A percentile compares a stretch with the other conserved stretches of the same genome.
phyloP scores from a whole-genome alignment of 2,888 invertebrate species.

The Diabrotica balteata region DNA sequence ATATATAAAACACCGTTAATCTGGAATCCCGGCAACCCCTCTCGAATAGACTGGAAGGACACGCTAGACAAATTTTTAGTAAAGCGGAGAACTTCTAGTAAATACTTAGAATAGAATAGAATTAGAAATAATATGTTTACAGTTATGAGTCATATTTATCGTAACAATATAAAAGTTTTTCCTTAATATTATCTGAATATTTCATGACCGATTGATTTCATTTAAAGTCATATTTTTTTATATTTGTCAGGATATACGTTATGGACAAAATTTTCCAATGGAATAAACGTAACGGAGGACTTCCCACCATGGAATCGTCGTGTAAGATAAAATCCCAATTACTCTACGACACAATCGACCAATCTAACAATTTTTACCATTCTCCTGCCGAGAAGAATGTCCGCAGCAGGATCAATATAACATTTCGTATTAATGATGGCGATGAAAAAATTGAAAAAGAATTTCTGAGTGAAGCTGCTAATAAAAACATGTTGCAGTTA shows the following conservation, averaged over 20 bases:
- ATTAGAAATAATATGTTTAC: no score
- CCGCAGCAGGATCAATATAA: slow-evolving; percentile 91
- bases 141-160: no score
- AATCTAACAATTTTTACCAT: slow-evolving; percentile 85
- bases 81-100: no score
- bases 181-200: no score
- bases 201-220: no score
- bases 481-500: slow-evolving; percentile 80
- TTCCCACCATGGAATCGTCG: slow-evolving; percentile 78
- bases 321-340: slow-evolving; percentile 75
- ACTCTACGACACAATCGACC: slow-evolving; percentile 82
- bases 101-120: no score
- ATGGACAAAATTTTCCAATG: slow-evolving; percentile 91
- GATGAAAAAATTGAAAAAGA: slow-evolving; percentile 83
- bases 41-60: no score
- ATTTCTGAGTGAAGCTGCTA: slow-evolving; percentile 84
- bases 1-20: no score
- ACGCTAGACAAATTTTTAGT: no score
- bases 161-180: no score
- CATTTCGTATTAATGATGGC: slow-evolving; percentile 83
- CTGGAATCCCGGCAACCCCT: no score
- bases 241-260: slow-evolving; percentile 82
- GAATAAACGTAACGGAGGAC: slow-evolving; percentile 86
- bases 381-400: slow-evolving; percentile 75
- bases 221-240: no score